A percentile compares a stretch with the other conserved stretches of the same genome.
Evolutionary conservation across 2,113 vertebrate species (phyloP).

Genomic region (Dicrurus megarhynchus): DNA sequence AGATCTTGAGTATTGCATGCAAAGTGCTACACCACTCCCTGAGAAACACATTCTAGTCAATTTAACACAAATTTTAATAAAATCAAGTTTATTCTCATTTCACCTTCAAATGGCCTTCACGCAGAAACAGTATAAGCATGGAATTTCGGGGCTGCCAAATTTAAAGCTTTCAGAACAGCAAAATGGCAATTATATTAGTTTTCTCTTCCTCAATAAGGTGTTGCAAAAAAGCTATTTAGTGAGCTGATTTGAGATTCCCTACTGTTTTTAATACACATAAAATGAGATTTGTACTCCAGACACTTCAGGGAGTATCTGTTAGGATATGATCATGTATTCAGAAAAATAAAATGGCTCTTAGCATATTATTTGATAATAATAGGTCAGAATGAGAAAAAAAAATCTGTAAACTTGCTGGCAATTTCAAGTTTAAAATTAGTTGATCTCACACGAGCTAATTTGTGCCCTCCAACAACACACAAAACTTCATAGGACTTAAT

Average conservation of each 20-base stretch:
- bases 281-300: slow-evolving; percentile 39
- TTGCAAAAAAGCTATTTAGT: slow-evolving; percentile 38
- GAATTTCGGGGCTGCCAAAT: not conserved
- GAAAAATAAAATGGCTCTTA: slow-evolving; percentile 2
- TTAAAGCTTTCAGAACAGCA: not conserved
- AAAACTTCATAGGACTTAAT: not conserved
- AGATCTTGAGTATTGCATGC: not conserved
- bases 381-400: not conserved
- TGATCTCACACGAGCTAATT: not conserved
- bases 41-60: not conserved
- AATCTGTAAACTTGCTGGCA: not conserved
- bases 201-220: slow-evolving; percentile 44
- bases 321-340: not conserved
- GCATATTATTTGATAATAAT: not conserved
- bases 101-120: not conserved
- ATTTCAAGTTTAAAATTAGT: not conserved
- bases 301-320: slow-evolving; percentile 28
- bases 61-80: not conserved
- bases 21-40: not conserved
- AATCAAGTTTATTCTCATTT: slow-evolving; percentile 10
- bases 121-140: not conserved
- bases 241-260: slow-evolving; percentile 45
- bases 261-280: slow-evolving; percentile 45
- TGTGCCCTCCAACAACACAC: not conserved
- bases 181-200: slow-evolving; percentile 45